These are phyloP conservation scores for Sebastes trivittatus DNA, from an alignment of 2,797 vertebrate species.

Conservation along the genomic window DNA sequence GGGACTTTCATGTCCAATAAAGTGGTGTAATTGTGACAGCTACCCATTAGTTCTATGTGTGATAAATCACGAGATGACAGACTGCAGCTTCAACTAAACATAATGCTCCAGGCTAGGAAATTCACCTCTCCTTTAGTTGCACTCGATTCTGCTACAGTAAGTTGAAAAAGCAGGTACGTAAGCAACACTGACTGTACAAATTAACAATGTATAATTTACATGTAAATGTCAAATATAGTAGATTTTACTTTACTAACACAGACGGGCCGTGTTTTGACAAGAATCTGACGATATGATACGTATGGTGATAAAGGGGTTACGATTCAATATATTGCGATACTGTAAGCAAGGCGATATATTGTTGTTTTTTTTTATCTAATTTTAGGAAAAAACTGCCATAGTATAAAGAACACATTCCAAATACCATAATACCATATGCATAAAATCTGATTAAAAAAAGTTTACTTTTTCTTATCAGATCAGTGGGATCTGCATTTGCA, in stretches of 20 bases:
- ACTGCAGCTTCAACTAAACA: constrained; percentile 79
- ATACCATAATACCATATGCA: too few relatives aligned
- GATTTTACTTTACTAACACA: neutral
- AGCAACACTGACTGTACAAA: constrained; percentile 12
- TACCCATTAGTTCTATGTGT: constrained; percentile 71
- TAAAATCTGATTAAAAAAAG: too few relatives aligned
- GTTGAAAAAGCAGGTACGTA: constrained; percentile 10
- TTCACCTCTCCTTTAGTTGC: constrained; percentile 31
- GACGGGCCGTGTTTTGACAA: neutral
- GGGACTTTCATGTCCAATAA: constrained; percentile 70
- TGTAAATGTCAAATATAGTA: neutral
- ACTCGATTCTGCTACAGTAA: constrained; percentile 5
- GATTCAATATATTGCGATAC: too few relatives aligned
- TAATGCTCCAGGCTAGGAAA: constrained; percentile 66
- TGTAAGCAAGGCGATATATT: too few relatives aligned
- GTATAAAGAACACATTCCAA: too few relatives aligned
- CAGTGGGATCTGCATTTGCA: too few relatives aligned
- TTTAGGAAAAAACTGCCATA: too few relatives aligned
- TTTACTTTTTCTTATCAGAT: too few relatives aligned
- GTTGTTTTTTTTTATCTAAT: neutral
- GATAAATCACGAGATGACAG: constrained; percentile 82
- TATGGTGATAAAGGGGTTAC: too few relatives aligned
- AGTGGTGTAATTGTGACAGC: constrained; percentile 74
- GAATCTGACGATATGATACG: too few relatives aligned
- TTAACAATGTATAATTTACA: neutral